Conservation (phyloP, 2,113 vertebrate genomes). For the Cyanocitta stelleri region DNA sequence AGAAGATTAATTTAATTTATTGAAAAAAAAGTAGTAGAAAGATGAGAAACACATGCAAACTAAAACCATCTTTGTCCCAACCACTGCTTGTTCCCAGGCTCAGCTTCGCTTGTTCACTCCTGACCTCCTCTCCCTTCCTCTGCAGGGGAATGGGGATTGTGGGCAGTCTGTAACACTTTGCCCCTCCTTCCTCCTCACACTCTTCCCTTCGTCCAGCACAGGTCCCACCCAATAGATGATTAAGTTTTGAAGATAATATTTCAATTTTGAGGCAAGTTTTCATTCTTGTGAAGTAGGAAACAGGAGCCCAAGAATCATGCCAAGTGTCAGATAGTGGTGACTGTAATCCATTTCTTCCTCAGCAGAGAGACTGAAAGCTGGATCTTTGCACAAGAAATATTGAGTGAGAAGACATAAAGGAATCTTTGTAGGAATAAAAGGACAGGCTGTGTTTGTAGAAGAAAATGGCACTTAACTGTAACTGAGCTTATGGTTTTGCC, state of each 20-base stretch:
- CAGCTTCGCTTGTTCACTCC: not conserved
- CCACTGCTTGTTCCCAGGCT: not conserved
- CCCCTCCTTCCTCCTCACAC: not conserved
- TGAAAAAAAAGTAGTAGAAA: not conserved
- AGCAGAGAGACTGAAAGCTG: not conserved
- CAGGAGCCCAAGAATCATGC: not conserved
- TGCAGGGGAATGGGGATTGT: rapidly evolving
- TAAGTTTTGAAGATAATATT: not conserved
- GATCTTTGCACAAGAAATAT: not conserved
- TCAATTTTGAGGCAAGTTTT: not conserved
- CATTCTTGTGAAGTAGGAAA: not conserved
- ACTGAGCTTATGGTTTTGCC: not conserved
- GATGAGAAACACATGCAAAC: not conserved
- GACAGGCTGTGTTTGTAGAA: not conserved
- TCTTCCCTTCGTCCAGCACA: not conserved
- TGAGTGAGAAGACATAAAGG: not conserved
- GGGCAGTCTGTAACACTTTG: not conserved
- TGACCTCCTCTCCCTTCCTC: not conserved
- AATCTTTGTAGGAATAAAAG: not conserved
- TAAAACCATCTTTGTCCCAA: not conserved
- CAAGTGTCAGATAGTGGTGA: not conserved
- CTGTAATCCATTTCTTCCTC: not conserved
- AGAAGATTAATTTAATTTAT: not conserved
- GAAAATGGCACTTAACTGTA: not conserved
- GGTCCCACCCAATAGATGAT: not conserved